Percentiles rank a stretch among this genome's conserved stretches.
Evolutionary conservation across 2,888 invertebrate species (phyloP).

Genomic region (Aromia moschata): DNA sequence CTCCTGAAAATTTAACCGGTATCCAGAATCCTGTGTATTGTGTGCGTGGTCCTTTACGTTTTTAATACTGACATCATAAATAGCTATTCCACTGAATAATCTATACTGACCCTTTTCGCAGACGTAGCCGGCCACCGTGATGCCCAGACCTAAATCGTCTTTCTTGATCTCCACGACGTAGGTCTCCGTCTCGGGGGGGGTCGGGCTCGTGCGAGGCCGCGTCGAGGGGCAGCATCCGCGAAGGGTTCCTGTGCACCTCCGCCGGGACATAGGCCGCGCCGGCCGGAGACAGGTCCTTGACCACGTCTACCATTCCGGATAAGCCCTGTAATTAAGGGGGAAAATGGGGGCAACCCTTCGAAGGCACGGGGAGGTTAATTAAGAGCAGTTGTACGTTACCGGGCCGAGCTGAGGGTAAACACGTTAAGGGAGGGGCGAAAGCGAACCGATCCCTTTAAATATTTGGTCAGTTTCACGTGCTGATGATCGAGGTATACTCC

Average conservation of each 20-base stretch:
- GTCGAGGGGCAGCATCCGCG: conserved; percentile 63
- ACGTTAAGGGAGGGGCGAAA: too few species aligned
- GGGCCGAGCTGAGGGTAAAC: too few species aligned
- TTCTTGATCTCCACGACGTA: conserved; percentile 90
- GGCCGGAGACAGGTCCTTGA: conserved; percentile 67
- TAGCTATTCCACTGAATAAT: not conserved
- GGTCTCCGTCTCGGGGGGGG: conserved; percentile 88
- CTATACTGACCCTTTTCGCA: conserved; percentile 81
- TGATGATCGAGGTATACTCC: too few species aligned
- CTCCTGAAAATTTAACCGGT: too few species aligned
- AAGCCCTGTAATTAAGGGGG: conserved; percentile 65
- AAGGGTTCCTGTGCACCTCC: conserved; percentile 45
- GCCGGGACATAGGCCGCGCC: conserved; percentile 40
- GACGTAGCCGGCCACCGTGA: conserved; percentile 96
- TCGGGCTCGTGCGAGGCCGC: conserved; percentile 69
- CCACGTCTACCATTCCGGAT: conserved; percentile 73
- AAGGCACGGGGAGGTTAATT: too few species aligned
- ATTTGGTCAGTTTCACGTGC: too few species aligned
- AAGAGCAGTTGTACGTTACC: too few species aligned
- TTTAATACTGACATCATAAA: too few species aligned
- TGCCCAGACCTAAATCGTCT: conserved; percentile 85
- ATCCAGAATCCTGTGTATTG: too few species aligned
- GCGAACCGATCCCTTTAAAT: too few species aligned
- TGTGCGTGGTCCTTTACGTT: too few species aligned
- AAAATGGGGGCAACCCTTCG: too few species aligned